Percentiles rank a stretch among this genome's conserved stretches.
phyloP scores from a whole-genome alignment of 2,888 invertebrate genomes.

The Thecocarcelia acutangulata region DNA sequence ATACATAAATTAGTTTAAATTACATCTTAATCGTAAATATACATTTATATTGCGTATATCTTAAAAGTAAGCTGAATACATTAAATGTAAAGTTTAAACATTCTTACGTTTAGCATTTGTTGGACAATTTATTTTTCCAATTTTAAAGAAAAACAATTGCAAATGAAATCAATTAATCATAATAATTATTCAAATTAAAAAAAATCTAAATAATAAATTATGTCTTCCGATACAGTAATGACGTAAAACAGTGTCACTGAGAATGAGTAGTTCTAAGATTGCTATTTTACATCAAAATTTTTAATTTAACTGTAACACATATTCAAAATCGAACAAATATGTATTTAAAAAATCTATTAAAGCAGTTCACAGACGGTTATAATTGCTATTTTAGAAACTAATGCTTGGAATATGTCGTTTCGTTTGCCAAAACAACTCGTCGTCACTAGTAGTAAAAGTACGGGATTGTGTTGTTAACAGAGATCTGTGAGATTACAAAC shows the following conservation, averaged over 20 bases:
- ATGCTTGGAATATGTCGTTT: neutral
- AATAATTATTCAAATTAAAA: slow-evolving; percentile 53
- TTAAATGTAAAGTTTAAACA: slow-evolving; percentile 9
- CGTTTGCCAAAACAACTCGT: too few species aligned
- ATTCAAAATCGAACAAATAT: slow-evolving; percentile 1
- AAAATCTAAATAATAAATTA: slow-evolving; percentile 63
- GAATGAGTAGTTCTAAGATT: slow-evolving; percentile 53
- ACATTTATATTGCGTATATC: neutral
- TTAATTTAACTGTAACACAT: slow-evolving; percentile 9
- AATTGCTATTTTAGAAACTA: neutral
- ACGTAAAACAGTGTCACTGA: slow-evolving; percentile 63
- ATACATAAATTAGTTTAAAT: slow-evolving; percentile 5
- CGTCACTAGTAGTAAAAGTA: too few species aligned
- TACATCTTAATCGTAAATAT: slow-evolving; percentile 3
- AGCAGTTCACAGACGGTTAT: neutral
- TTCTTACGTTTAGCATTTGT: slow-evolving; percentile 16
- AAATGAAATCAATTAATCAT: slow-evolving; percentile 37
- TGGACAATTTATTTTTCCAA: neutral
- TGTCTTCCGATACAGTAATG: slow-evolving; percentile 67
- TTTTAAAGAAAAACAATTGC: slow-evolving; percentile 33
- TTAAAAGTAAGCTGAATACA: neutral
- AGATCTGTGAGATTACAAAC: too few species aligned
- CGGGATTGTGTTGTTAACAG: too few species aligned
- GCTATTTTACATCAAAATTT: slow-evolving; percentile 30
- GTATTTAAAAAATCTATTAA: slow-evolving; percentile 8